A percentile compares a stretch with the other conserved stretches of the same genome.
Evolutionary conservation across 1,140 invertebrate species (phyloP).

Genomic region (Drosophila azteca): DNA sequence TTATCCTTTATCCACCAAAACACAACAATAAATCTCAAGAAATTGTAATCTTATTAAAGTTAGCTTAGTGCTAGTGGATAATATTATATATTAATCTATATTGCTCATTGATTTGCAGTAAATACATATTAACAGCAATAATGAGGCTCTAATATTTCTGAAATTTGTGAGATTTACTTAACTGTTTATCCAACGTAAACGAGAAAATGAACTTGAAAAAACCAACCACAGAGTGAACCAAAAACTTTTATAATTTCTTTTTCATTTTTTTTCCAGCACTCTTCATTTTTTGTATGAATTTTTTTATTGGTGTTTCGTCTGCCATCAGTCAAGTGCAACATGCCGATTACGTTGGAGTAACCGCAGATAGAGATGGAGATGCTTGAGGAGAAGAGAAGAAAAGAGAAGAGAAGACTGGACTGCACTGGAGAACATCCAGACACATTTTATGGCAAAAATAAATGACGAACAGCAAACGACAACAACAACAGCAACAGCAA

Average conservation of each 20-base stretch:
- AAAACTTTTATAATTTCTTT: not conserved
- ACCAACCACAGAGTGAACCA: too few species aligned
- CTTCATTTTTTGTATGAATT: not conserved
- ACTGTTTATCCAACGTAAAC: conserved; percentile 52
- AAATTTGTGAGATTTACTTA: conserved; percentile 13
- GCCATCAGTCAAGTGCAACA: conserved; percentile 33
- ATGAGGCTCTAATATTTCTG: not conserved
- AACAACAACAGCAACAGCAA: conserved; percentile 15
- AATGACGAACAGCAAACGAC: conserved; percentile 38
- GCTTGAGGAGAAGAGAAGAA: not conserved
- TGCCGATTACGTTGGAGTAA: conserved; percentile 19
- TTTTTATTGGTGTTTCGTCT: conserved; percentile 5
- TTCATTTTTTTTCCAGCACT: not conserved
- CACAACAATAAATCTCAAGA: too few species aligned
- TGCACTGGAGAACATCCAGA: conserved; percentile 20
- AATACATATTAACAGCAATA: too few species aligned
- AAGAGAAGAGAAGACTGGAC: conserved; percentile 13
- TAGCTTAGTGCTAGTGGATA: too few species aligned
- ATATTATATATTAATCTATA: too few species aligned
- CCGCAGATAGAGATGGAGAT: not conserved
- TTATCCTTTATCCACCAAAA: too few species aligned
- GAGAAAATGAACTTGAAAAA: conserved; percentile 14
- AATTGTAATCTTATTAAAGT: too few species aligned
- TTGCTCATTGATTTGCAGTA: too few species aligned
- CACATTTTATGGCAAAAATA: conserved; percentile 46